Percentiles rank a stretch among this genome's conserved stretches.
Evolutionary conservation across 2,797 vertebrate genomes (phyloP).

Genomic region (Onychomys torridus): DNA sequence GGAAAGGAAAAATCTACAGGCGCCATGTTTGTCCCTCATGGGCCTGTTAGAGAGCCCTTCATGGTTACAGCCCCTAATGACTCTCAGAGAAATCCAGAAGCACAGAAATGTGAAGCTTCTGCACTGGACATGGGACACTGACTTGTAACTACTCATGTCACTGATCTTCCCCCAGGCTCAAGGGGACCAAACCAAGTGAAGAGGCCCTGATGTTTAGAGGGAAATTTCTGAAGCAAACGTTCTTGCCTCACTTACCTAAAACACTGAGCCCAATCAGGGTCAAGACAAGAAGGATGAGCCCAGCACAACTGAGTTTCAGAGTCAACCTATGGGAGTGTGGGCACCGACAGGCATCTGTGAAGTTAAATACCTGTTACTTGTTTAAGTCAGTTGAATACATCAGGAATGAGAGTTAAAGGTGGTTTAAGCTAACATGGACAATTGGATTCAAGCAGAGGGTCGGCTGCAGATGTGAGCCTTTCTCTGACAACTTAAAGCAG

Average conservation of each 20-base stretch:
- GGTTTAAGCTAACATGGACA: neutral
- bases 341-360: slow-evolving; percentile 35
- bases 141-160: neutral
- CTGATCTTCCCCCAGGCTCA: neutral
- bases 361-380: neutral
- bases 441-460: neutral
- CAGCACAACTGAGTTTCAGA: slow-evolving; percentile 54
- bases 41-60: neutral
- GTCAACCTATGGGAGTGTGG: neutral
- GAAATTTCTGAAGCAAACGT: neutral
- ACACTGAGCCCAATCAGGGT: slow-evolving; percentile 26
- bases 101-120: neutral
- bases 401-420: neutral
- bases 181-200: neutral
- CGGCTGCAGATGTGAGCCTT: neutral
- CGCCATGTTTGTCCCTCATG: neutral
- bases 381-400: neutral
- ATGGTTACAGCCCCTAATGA: neutral
- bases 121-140: neutral
- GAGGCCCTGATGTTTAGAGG: neutral
- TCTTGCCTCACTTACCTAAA: slow-evolving; percentile 55
- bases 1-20: rapidly evolving
- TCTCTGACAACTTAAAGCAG: neutral
- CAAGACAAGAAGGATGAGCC: slow-evolving; percentile 13
- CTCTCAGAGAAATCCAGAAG: neutral